Percentiles rank a stretch among this genome's conserved stretches.
These are phyloP conservation scores for Theristicus caerulescens DNA, from an alignment of 2,113 vertebrate species.

Conservation along the genomic window DNA sequence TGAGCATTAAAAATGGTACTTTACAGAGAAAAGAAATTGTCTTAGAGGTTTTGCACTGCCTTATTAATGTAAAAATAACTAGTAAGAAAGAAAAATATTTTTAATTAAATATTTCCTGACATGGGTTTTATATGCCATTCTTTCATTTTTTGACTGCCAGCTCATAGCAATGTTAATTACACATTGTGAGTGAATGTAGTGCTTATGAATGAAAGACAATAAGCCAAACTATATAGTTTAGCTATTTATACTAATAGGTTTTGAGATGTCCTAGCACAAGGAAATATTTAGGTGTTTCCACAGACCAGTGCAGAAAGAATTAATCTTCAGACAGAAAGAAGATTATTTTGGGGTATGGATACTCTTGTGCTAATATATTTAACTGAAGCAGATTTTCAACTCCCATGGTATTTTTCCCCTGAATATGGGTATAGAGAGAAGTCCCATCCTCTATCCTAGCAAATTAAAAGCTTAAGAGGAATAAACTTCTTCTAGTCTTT, in stretches of 20 bases:
- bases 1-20: neutral
- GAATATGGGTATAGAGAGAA: neutral
- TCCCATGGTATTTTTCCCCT: neutral
- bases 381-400: neutral
- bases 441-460: neutral
- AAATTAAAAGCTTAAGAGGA: slow-evolving; percentile 5
- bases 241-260: neutral
- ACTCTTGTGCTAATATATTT: neutral
- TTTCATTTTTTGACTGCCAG: neutral
- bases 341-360: neutral
- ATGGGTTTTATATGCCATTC: neutral
- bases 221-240: neutral
- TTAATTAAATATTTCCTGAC: neutral
- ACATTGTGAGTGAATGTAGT: neutral
- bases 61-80: neutral
- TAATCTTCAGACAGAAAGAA: neutral
- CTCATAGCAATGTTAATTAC: neutral
- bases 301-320: neutral
- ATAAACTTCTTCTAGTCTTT: neutral
- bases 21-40: neutral
- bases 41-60: neutral
- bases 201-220: neutral
- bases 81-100: neutral
- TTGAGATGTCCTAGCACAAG: neutral
- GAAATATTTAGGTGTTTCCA: neutral